Conservation (phyloP, 2,888 invertebrate genomes). For the Drosophila paramelanica region DNA sequence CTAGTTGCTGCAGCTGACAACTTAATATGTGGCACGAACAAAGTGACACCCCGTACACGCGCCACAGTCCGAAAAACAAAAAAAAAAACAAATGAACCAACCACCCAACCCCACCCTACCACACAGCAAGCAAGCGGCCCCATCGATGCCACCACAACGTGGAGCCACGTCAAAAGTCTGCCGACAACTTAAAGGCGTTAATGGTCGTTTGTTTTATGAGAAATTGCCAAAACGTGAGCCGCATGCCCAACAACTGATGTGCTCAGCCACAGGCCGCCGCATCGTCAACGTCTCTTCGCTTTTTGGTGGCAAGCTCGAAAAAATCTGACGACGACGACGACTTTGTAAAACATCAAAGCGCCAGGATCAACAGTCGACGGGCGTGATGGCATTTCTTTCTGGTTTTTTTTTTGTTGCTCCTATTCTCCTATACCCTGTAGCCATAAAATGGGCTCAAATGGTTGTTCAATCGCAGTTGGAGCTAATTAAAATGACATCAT, state of each 20-base stretch:
- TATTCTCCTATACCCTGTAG: not conserved
- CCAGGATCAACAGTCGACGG: conserved; percentile 81
- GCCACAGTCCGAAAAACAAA: conserved; percentile 10
- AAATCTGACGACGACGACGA: conserved; percentile 52
- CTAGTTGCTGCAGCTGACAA: conserved; percentile 60
- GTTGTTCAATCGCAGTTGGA: not conserved
- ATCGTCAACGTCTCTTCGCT: conserved; percentile 45
- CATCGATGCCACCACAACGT: conserved; percentile 1
- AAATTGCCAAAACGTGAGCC: conserved; percentile 84
- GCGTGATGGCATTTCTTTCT: conserved; percentile 58
- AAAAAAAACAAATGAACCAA: not conserved
- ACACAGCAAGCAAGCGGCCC: too few species aligned
- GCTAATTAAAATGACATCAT: too few species aligned
- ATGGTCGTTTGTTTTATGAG: conserved; percentile 85
- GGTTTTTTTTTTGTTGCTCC: not conserved
- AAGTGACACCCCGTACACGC: conserved; percentile 62
- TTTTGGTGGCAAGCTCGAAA: conserved; percentile 42
- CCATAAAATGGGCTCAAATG: not conserved
- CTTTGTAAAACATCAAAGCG: conserved; percentile 75
- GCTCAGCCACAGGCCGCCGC: conserved; percentile 26
- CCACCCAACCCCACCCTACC: not conserved
- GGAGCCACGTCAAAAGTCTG: conserved; percentile 66
- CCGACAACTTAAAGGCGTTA: conserved; percentile 82
- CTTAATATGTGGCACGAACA: conserved; percentile 77
- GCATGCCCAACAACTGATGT: conserved; percentile 65